Conservation (phyloP, 1,140 invertebrate genomes). For the Panulirus ornatus region DNA sequence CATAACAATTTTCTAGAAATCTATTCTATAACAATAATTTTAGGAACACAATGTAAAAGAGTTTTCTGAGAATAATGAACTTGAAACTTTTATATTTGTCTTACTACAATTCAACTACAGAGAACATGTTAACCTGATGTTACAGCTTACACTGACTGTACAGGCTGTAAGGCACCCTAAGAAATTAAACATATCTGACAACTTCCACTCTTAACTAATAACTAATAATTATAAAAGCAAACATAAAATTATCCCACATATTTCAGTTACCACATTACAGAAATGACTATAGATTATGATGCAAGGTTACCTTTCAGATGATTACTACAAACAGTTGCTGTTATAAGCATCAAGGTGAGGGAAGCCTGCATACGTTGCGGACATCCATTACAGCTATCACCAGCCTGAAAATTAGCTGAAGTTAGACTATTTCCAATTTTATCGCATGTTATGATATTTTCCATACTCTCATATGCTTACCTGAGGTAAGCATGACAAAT, state of each 20-base stretch:
- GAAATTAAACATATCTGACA: neutral
- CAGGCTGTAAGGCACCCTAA: conserved; percentile 23
- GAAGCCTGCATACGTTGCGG: neutral
- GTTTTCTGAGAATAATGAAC: no score
- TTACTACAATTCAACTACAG: neutral
- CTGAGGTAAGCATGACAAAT: neutral
- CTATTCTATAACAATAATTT: no score
- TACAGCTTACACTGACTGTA: neutral
- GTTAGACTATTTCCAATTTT: neutral
- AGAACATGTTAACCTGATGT: neutral
- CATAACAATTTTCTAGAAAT: no score
- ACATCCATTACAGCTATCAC: neutral
- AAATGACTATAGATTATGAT: conserved; percentile 4
- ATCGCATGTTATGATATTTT: neutral
- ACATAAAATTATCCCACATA: neutral
- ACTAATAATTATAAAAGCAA: neutral
- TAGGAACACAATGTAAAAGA: no score
- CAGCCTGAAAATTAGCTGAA: neutral
- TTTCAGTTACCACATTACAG: neutral
- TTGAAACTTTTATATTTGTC: neutral
- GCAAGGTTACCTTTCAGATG: neutral
- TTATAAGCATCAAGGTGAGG: neutral
- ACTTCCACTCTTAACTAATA: neutral
- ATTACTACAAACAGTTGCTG: neutral
- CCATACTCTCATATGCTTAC: neutral